phyloP scores from a whole-genome alignment of 2,797 vertebrate genomes.

The Anniella stebbinsi region DNA sequence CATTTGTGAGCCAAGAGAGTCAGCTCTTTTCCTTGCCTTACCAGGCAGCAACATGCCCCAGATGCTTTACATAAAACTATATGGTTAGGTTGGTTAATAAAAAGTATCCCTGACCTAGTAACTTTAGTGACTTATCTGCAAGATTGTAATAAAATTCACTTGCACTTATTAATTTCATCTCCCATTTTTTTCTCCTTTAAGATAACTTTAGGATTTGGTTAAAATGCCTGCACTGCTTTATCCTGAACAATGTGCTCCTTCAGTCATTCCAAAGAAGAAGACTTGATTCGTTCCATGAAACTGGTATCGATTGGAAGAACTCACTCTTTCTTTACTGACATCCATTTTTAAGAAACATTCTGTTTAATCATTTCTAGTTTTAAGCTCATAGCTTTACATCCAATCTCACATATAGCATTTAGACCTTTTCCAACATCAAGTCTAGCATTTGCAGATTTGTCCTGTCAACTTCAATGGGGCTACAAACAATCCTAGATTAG shows the following conservation, averaged over 20 bases:
- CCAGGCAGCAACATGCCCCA: background rate
- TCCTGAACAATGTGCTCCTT: conserved; percentile 33
- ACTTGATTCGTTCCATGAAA: conserved; percentile 23
- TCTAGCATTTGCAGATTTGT: background rate
- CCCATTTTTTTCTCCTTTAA: background rate
- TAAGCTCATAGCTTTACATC: conserved; percentile 18
- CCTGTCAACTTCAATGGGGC: background rate
- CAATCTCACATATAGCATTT: background rate
- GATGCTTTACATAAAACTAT: background rate
- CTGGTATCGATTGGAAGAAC: background rate
- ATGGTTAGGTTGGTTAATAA: background rate
- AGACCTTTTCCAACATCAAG: background rate
- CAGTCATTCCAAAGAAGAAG: conserved; percentile 52
- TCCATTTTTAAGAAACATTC: conserved; percentile 38
- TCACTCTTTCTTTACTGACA: conserved; percentile 10
- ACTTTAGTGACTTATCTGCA: background rate
- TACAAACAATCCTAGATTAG: background rate
- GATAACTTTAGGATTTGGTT: background rate
- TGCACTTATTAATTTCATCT: background rate
- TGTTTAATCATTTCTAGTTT: conserved; percentile 22
- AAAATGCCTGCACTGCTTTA: conserved; percentile 18
- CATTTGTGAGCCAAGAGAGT: background rate
- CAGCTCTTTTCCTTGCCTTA: background rate
- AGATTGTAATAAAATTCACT: background rate
- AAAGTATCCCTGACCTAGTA: background rate